Base-by-base conservation (phyloP, 2,888 invertebrate species). In the Plemyria rubiginata region DNA sequence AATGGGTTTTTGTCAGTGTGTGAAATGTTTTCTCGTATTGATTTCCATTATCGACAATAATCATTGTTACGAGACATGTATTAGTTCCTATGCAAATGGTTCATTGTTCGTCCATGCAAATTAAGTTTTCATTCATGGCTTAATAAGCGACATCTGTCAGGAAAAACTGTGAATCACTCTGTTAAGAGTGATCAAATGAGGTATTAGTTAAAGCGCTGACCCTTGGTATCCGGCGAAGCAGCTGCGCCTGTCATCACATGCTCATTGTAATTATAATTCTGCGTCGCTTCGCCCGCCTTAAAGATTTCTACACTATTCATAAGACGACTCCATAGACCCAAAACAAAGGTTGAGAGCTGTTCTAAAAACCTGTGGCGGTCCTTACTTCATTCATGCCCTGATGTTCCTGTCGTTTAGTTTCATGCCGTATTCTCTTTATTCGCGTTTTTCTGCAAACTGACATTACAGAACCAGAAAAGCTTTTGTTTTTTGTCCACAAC, bases 131-230 rank as follows among this genome's bases (percentile, higher is more conserved):
- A 88, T 90, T 90, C 87, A 87, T 85, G 67, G 71, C 70, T 81
- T 91, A 92, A 92, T 92, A 84, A 76, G 85, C 77, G 86, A 89
- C 92, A 92, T 92, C 92, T 92, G 92, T 88, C 89, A 84, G 80
- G 80, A 78, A 84, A 84, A 88, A 86, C 86, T 92, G 67, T 70
- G 92, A 92, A 90, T 92, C 92, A 92, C 83, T 88, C 85, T 81
- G 88, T 87, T 86, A 86, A 82, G 76, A 81, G 81, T 86, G 85
- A 85, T 86, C 87, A 86, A 86, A 86, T 85, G 86, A 84, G 77
- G 82, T 79, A 78, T 78, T 81, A 86, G 83, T 88, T 88, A n/a
- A 87, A 86, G 81, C 80, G 82, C 80, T 92, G 92, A 92, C 92
- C 92, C 88, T 85, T 85, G 81, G 80, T 86, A 88, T 91, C 92